These are phyloP conservation scores for Pseudomyrmex dendroicus DNA, from an alignment of 1,140 invertebrate species.

Conservation along the genomic window DNA sequence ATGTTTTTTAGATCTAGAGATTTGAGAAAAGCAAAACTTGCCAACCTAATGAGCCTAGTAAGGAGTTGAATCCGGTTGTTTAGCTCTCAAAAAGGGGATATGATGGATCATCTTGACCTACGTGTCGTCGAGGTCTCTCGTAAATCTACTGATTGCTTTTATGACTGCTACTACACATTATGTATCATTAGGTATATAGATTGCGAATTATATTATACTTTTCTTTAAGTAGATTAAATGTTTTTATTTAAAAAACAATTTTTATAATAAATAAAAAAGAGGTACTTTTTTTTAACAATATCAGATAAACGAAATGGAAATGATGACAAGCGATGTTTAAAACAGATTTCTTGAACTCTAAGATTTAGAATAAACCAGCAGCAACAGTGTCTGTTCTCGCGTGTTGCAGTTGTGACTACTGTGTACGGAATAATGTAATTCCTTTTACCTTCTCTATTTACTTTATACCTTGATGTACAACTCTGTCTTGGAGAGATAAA, in stretches of 20 bases:
- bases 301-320: constrained; percentile 33
- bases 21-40: too few species aligned
- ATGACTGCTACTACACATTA: too few species aligned
- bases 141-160: too few species aligned
- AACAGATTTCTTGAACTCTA: constrained; percentile 60
- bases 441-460: constrained; percentile 13
- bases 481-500: neutral
- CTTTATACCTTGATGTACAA: constrained; percentile 9
- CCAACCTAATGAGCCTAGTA: too few species aligned
- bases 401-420: constrained; percentile 45
- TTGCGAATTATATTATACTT: neutral
- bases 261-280: neutral
- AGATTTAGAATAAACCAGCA: constrained; percentile 44
- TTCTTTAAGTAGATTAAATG: constrained; percentile 2
- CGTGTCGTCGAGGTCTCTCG: too few species aligned
- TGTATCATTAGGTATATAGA: neutral
- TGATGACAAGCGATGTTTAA: neutral
- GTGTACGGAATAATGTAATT: constrained; percentile 60
- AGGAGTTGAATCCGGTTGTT: too few species aligned
- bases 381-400: constrained; percentile 38
- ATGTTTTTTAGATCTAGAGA: too few species aligned
- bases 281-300: neutral
- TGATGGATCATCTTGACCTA: too few species aligned
- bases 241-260: neutral
- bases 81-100: too few species aligned